Base-by-base conservation (phyloP, 2,113 vertebrate species). In the Garra rufa region DNA sequence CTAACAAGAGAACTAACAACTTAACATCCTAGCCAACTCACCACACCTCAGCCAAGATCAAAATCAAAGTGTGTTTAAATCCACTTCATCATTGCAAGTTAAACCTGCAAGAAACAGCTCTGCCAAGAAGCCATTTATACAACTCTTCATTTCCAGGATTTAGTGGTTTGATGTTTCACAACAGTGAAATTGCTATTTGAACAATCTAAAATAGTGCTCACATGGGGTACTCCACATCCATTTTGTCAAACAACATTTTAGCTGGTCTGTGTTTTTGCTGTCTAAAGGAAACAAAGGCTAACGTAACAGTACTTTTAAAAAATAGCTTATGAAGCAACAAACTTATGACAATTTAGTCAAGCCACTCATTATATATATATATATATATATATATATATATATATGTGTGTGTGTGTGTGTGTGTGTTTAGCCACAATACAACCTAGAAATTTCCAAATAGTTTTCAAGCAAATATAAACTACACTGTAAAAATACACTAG, bases 41-140 rank as follows among this genome's bases (percentile, higher is more conserved):
- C 44, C 59, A 2, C 28, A 48, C 9, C 43, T 75, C 43, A 75
- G 76, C 76, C 76, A 63, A 79, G n/a, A 26, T 63, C n/a, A 4
- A 63, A 79, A 75, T 79, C 71, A 76, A 44, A 84, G 81, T 52
- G 76, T 77, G 71, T 73, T 87, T 50, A 77, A 46, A 38, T 21
- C 30, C 34, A 74, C 24, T 77, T n/a, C 50, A 81, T 82, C 79
- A 78, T 17, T 73, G 79, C 13, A 69, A 78, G 74, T 73, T 71
- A 65, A 71, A 63, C 8, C 46, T 75, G 13, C 59, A 83, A 26
- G 46, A 74, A 24, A 15, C 76, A 4, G 19, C 59, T 63, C 55
- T 82, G 61, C 81, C 48, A 67, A 63, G 3, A 79, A 44, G 8
- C 8, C 55, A 78, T 61, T 78, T 78, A 43, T 21, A 59, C 73